These are phyloP conservation scores for Megastigmus dorsalis DNA, from an alignment of 2,888 invertebrate species.

Conservation along the genomic window DNA sequence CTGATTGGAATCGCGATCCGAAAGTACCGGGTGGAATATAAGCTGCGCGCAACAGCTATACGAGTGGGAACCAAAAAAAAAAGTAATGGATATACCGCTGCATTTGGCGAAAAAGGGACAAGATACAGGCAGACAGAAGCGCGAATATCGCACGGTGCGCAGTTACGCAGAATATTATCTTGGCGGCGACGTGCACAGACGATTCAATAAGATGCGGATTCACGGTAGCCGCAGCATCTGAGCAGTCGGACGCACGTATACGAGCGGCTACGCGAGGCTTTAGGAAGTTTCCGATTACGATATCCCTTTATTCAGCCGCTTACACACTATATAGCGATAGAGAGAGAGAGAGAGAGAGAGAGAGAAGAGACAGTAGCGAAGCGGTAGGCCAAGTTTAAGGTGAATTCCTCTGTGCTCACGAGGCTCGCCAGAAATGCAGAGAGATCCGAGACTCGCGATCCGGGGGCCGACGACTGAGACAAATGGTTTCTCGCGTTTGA, in stretches of 20 bases:
- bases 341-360: too few species aligned
- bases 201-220: slow-evolving; percentile 12
- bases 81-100: too few species aligned
- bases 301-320: slow-evolving; percentile 48
- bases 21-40: too few species aligned
- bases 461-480: slow-evolving; percentile 21
- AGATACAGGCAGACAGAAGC: too few species aligned
- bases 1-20: too few species aligned
- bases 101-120: too few species aligned
- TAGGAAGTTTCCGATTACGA: slow-evolving; percentile 62
- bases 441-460: slow-evolving; percentile 29
- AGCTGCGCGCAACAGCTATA: too few species aligned
- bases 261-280: slow-evolving; percentile 21
- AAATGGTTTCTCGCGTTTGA: slow-evolving; percentile 41
- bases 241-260: not conserved
- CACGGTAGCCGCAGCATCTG: not conserved
- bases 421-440: slow-evolving; percentile 24
- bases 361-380: too few species aligned
- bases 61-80: too few species aligned
- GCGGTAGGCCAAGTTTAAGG: slow-evolving; percentile 14
- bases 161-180: too few species aligned
- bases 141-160: too few species aligned
- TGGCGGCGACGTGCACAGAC: not conserved
- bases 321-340: too few species aligned
- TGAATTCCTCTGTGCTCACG: slow-evolving; percentile 22